Base-by-base conservation (phyloP, 2,113 vertebrate species). In the Podocnemis expansa region DNA sequence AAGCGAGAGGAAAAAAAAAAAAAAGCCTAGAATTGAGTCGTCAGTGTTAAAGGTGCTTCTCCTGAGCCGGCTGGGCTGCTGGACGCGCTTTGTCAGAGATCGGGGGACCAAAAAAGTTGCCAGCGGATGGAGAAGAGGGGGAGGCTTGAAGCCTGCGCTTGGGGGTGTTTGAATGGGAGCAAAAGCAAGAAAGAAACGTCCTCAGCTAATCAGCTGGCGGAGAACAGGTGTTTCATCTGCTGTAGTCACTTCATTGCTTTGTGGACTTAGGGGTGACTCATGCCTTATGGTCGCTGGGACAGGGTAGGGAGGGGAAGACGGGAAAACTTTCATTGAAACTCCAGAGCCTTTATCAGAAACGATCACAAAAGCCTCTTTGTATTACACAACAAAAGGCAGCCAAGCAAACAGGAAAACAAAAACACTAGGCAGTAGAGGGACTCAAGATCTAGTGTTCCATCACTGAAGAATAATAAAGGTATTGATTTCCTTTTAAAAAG, bases 331-430 rank as follows among this genome's bases (percentile, higher is more conserved):
- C 51, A 55, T 41, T 49, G 8, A 73, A 21, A 22, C 31, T 34
- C 6, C 10, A 7, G 29, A 3, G 34, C 29, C 22, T 52, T 22
- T 70, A 4, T n/a, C 5, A 24, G 38, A 79, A 43, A 34, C 1
- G 41, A 51, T 75, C 70, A 45, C 31, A 11, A 6, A 27, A 29
- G 2, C 2, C 7, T 51, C 85, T 58, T 75, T 22, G n/a, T 47
- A n/a, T 12, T 45, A 12, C 47, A 2, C 47, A 22, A 52, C 38
- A 27, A 45, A 19, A 25, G 25, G 41, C n/a, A 2, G 2, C 8
- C 29, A 6, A 1, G 0, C 45, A 5, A 22, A 38, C 47, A 24
- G 24, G 38, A 21, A 9, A 2, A 12, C 4, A 43, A 70, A 70
- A 70, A 9, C 47, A 4, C 21, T 52, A 2, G 27, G 34, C 56